Evolutionary conservation across 2,888 invertebrate genomes (phyloP).

Genomic region (Melanostoma mellinum): DNA sequence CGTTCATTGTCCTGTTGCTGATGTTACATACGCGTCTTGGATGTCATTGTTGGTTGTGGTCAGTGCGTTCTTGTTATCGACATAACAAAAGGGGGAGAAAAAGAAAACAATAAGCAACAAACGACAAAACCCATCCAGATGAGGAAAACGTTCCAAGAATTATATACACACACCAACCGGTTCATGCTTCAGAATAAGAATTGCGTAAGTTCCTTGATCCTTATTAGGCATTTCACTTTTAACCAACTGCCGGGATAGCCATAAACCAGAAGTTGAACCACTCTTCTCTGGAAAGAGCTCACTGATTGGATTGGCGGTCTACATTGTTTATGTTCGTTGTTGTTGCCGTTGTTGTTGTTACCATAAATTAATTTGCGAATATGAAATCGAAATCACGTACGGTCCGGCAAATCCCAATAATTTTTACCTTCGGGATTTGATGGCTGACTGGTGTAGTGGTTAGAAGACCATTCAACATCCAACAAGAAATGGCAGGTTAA

Average conservation of each 20-base stretch:
- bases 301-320: conserved; percentile 61
- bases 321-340: conserved; percentile 1
- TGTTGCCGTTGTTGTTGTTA: conserved; percentile 52
- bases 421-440: conserved; percentile 63
- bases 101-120: neutral
- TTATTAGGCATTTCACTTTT: conserved; percentile 70
- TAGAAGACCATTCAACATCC: conserved; percentile 36
- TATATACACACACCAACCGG: conserved; percentile 45
- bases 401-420: conserved; percentile 59
- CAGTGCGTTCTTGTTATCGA: conserved; percentile 55
- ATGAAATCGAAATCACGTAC: conserved; percentile 70
- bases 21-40: conserved; percentile 8
- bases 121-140: neutral
- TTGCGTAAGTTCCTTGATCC: conserved; percentile 67
- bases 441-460: conserved; percentile 14
- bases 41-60: conserved; percentile 56
- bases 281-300: conserved; percentile 28
- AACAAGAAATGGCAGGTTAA: conserved; percentile 40
- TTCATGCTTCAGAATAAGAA: conserved; percentile 48
- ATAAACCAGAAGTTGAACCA: conserved; percentile 40
- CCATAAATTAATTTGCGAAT: conserved; percentile 71
- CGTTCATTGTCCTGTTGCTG: conserved; percentile 64
- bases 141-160: conserved; percentile 60
- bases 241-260: conserved; percentile 33
- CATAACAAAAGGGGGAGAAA: conserved; percentile 24